phyloP scores from a whole-genome alignment of 2,797 vertebrate species.

The Coccyzus lansbergi region DNA sequence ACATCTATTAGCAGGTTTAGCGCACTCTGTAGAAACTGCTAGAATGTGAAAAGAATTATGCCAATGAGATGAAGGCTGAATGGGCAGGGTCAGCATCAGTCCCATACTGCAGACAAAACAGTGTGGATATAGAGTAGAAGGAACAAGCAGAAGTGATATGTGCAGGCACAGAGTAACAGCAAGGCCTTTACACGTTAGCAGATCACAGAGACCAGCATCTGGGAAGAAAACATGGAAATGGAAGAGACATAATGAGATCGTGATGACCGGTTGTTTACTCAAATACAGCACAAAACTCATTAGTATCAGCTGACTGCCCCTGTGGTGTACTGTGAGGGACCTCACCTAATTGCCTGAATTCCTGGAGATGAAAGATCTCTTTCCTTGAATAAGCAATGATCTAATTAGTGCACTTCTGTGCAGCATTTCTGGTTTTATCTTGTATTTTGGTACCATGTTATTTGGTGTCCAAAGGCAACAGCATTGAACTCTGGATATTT shows the following conservation, averaged over 20 bases:
- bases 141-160: neutral
- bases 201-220: neutral
- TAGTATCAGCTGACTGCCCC: constrained; percentile 47
- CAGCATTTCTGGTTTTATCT: constrained; percentile 46
- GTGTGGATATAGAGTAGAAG: neutral
- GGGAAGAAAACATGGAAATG: constrained; percentile 41
- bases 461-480: constrained; percentile 59
- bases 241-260: constrained; percentile 53
- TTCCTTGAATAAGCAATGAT: constrained; percentile 56
- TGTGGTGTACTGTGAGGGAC: constrained; percentile 30
- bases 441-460: constrained; percentile 30
- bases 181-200: neutral
- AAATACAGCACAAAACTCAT: constrained; percentile 52
- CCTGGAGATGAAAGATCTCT: constrained; percentile 62
- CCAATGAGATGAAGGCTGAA: neutral
- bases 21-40: neutral
- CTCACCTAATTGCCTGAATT: constrained; percentile 60
- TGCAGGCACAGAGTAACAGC: neutral
- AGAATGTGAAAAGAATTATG: neutral
- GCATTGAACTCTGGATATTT: neutral
- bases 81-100: neutral
- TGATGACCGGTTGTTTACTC: constrained; percentile 59
- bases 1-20: neutral
- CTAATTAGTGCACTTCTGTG: constrained; percentile 58
- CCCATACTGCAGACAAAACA: neutral